A percentile compares a stretch with the other conserved stretches of the same genome.
Conservation (phyloP, 2,797 vertebrate species). For the Melanotaenia boesemani region DNA sequence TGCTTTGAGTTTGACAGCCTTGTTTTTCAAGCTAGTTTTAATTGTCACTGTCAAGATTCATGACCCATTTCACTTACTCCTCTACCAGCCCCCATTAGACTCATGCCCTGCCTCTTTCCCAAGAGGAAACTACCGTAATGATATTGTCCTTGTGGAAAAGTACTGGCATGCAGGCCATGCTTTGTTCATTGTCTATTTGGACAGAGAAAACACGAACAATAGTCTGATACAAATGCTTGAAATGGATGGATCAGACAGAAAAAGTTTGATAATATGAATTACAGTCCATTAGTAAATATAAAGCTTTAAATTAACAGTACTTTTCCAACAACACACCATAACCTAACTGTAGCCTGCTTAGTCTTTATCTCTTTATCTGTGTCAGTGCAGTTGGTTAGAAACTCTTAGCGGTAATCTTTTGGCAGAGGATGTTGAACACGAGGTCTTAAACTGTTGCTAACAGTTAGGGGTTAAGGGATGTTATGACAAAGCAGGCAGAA, state of each 20-base stretch:
- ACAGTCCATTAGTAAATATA: background rate
- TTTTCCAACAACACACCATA: constrained; percentile 2
- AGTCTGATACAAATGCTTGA: constrained; percentile 47
- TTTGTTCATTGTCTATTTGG: constrained; percentile 83
- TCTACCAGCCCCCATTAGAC: constrained; percentile 9
- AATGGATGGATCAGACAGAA: constrained; percentile 36
- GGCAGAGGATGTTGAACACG: background rate
- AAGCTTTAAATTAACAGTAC: background rate
- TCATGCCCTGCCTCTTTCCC: constrained; percentile 51
- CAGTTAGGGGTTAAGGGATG: background rate
- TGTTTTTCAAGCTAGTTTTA: constrained; percentile 6
- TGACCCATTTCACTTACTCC: constrained; percentile 25
- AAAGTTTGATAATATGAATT: constrained; percentile 9
- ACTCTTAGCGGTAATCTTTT: background rate
- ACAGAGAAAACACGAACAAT: constrained; percentile 59
- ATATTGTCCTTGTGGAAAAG: constrained; percentile 84
- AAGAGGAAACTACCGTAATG: constrained; percentile 64
- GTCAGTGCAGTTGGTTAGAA: constrained; percentile 1
- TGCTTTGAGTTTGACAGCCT: background rate
- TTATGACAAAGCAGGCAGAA: background rate
- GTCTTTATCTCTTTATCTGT: background rate
- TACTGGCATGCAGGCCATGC: constrained; percentile 78
- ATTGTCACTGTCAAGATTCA: constrained; percentile 4
- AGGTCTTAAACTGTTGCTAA: background rate
- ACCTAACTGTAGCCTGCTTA: background rate